Evolutionary conservation across 2,113 vertebrate species (phyloP), one percentile per base, ranked within the genome.

Genomic region (Albula goreensis): DNA sequence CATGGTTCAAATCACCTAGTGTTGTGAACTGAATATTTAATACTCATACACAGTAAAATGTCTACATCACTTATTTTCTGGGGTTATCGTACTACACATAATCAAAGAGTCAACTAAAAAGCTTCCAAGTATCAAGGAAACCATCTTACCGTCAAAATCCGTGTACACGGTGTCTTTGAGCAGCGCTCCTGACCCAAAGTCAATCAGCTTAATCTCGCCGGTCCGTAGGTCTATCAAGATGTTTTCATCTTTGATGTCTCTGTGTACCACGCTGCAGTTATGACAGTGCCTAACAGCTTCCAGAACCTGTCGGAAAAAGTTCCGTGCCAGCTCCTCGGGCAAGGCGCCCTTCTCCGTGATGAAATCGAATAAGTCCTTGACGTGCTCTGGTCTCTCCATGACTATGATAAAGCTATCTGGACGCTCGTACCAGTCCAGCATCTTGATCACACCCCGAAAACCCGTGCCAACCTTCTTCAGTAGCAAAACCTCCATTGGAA

Each of bases 121-220:
- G 17, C 15, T 6, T 12, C 15, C 12, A 41, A 31, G 50, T 52
- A 17, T 52, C 25, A 2, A 41, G 10, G 2, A 56, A 11, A 57
- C 19, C 7, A 49, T 50, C 97, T 98, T 95, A 99, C 98, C 97
- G 0, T 98, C 97, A 85, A 98, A 99, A 88, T 98, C 95, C 0
- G 98, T 99, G 95, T 99, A 99, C 1, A 97, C 96, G 0, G 97
- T 97, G 96, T 98, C 98, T 93, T 97, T 97, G 83, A 99, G 96
- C 83, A 97, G 91, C 17, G 97, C 97, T 49, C 98, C 98, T 2
- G 97, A 98, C 3, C 98, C 98, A 52, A 99, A 99, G 94, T 99
- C 97, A 89, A 99, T 99, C 87, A 99, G 97, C 93, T 98, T 99
- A 86, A 97, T 96, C 88, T 98, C 97, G 0, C 97, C 96, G 2